These are phyloP conservation scores for Artibeus lituratus DNA, from an alignment of 2,797 vertebrate species.

Conservation along the genomic window DNA sequence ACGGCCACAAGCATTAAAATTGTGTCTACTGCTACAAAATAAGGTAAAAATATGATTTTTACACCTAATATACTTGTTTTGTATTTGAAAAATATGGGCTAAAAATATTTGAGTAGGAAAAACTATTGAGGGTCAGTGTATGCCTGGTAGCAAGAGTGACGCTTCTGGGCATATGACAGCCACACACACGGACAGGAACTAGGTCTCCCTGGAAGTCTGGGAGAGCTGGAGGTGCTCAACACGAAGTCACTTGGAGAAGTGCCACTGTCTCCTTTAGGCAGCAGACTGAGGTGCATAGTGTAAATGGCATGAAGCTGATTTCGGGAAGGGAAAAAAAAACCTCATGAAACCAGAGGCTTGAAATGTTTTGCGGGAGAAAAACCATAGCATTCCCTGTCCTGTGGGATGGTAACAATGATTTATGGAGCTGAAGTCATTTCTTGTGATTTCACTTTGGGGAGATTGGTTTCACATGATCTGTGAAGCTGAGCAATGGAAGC, in stretches of 20 bases:
- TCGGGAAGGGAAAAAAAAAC: not conserved
- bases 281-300: conserved; percentile 39
- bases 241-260: not conserved
- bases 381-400: conserved; percentile 66
- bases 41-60: conserved; percentile 65
- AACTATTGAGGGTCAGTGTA: not conserved
- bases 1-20: conserved; percentile 39
- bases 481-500: conserved; percentile 54
- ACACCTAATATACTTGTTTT: conserved; percentile 56
- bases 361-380: conserved; percentile 77
- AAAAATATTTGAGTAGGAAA: conserved; percentile 10
- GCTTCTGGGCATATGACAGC: not conserved
- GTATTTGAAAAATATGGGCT: conserved; percentile 56
- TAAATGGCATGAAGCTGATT: conserved; percentile 59
- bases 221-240: not conserved
- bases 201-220: conserved; percentile 34
- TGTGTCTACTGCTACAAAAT: conserved; percentile 59
- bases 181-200: conserved; percentile 17
- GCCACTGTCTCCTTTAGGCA: not conserved
- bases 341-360: conserved; percentile 69
- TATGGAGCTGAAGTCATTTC: conserved; percentile 80
- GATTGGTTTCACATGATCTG: conserved; percentile 82
- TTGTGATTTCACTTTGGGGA: conserved; percentile 75
- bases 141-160: not conserved
- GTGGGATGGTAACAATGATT: conserved; percentile 81